Base-by-base conservation (phyloP, 2,797 vertebrate species). In the Spatula clypeata region DNA sequence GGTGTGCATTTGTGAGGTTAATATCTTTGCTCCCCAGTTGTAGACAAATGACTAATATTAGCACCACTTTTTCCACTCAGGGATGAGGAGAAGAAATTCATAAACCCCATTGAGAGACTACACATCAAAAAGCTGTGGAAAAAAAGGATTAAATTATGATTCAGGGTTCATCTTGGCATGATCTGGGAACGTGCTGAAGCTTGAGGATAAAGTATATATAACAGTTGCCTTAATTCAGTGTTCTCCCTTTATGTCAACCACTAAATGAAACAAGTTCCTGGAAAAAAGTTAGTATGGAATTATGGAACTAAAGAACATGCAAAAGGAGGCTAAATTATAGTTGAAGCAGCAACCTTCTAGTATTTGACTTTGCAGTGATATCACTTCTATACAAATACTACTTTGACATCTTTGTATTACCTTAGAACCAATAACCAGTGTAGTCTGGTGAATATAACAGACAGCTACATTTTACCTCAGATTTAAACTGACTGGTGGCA, bases 1-100 rank as follows among this genome's bases (percentile, higher is more conserved):
- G 1, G 11, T 0, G 12, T 57, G 26, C 0, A 0, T 44, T 54
- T 54, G n/a, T 61, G 45, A 72, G 31, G 32, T 84, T 67, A 87
- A 17, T 23, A 38, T 47, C 67, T 55, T 66, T 51, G 58, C 7
- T 91, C 10, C 42, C 79, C 66, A 84, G 49, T 71, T 86, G 49
- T 51, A 73, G 72, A 94, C 12, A 49, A 89, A 75, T 80, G 92
- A 79, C 45, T 1, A 2, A 5, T 42, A 67, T 32, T 12, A 80
- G 26, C 17, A 65, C 31, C 3, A 18, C 24, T 81, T 85, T 84
- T 92, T 61, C 74, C 49, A 79, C 9, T 53, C 14, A n/a, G 40
- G 11, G 27, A 44, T 16, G 11, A 13, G 36, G 58, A 81, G 54
- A 85, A 65, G 24, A 70, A 81, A 40, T 61, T 61, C 74, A 24